Evolutionary conservation across 2,888 invertebrate genomes (phyloP).

Genomic region (Sarcophaga variegata): DNA sequence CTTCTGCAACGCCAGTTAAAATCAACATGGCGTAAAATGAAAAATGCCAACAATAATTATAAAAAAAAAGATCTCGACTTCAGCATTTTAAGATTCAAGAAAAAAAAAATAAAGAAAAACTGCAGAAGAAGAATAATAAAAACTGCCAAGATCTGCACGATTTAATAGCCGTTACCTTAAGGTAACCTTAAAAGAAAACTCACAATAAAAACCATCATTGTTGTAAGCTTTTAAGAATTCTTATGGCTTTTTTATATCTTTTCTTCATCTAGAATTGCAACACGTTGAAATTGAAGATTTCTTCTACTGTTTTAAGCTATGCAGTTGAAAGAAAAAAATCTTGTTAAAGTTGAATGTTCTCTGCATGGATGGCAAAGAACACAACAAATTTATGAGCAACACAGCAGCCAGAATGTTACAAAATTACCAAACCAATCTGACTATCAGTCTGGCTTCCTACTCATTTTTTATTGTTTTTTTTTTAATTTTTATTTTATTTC

Average conservation of each 20-base stretch:
- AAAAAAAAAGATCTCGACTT: slow-evolving; percentile 46
- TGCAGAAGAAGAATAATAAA: slow-evolving; percentile 20
- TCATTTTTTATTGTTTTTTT: not conserved
- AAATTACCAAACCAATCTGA: slow-evolving; percentile 19
- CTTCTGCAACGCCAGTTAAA: slow-evolving; percentile 65
- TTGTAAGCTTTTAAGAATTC: slow-evolving; percentile 46
- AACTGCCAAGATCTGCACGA: slow-evolving; percentile 60
- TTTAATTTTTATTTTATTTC: slow-evolving; percentile 1
- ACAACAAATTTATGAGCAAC: not conserved
- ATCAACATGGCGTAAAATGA: slow-evolving; percentile 55
- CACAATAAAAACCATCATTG: slow-evolving; percentile 30
- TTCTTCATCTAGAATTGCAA: slow-evolving; percentile 42
- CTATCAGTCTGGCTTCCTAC: slow-evolving; percentile 36
- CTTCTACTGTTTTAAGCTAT: slow-evolving; percentile 11
- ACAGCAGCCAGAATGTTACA: slow-evolving; percentile 30
- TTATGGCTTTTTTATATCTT: slow-evolving; percentile 21
- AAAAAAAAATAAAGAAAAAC: slow-evolving; percentile 11
- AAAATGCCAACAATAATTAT: slow-evolving; percentile 39
- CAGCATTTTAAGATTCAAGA: slow-evolving; percentile 25
- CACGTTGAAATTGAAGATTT: slow-evolving; percentile 23
- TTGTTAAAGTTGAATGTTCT: slow-evolving; percentile 31
- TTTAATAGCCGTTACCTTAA: slow-evolving; percentile 64
- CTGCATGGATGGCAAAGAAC: slow-evolving; percentile 1
- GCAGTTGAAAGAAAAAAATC: slow-evolving; percentile 21
- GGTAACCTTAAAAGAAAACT: slow-evolving; percentile 54